Base-by-base conservation (phyloP, 2,797 vertebrate species). In the Garrulus glandarius region DNA sequence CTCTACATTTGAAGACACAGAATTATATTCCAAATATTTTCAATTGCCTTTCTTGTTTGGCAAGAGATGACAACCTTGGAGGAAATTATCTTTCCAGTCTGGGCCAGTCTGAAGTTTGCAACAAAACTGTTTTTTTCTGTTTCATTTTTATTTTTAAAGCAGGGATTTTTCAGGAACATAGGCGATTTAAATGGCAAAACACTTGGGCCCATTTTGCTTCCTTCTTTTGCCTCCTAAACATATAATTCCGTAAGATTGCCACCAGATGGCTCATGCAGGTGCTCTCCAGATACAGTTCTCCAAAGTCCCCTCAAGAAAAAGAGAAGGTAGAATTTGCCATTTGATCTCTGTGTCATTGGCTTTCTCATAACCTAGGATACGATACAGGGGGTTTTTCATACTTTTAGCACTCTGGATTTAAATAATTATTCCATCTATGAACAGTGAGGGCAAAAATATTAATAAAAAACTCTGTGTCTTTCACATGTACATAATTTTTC, bases 11-110 rank as follows among this genome's bases (percentile, higher is more conserved):
- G 86, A 89, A 91, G 81, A 76, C 59, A 26, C 18, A 87, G 67
- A 81, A 89, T 34, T 44, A 59, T 41, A 91, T 67, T 76, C 50
- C 52, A 96, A 87, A 79, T 87, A 79, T 84, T 91, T 89, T 61
- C n/a, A 69, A 17, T 61, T 86, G 50, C 11, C 27, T 69, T 89
- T 95, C 29, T 84, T 55, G 32, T 70, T 79, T 93, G 88, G 81
- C 74, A 93, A 27, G 22, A 81, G 24, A 52, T 41, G 15, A 75
- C 32, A 87, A 67, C 5, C 26, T 76, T 44, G 55, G 34, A 82
- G 63, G 34, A 79, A 81, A 84, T 69, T 53, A 32, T 65, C 70
- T 77, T 72, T 77, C 26, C 52, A 87, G 32, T 22, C 32, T 71
- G 47, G 0, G 1, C 24, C 71, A 72, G 37, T 56, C 22, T 43